Conservation (phyloP, 2,888 invertebrate genomes). For the Drosophila cognata region DNA sequence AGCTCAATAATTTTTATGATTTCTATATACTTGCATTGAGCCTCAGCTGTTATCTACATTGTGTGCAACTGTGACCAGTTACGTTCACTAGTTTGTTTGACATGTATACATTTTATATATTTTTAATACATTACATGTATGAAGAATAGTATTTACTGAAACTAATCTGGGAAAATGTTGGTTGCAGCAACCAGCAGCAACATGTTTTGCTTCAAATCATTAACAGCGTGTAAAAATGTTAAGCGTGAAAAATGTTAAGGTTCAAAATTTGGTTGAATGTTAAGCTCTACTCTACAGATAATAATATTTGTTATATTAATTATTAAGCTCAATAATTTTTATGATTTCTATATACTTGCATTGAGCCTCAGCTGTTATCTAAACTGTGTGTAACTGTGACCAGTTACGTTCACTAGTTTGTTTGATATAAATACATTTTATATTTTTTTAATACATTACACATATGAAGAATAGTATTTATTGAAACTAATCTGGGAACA, state of each 20-base stretch:
- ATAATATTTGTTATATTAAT: not conserved
- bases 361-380: not conserved
- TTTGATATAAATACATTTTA: not conserved
- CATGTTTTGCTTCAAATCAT: too few species aligned
- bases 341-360: not conserved
- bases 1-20: not conserved
- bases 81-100: not conserved
- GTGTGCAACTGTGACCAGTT: not conserved
- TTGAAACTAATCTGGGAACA: not conserved
- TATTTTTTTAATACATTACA: not conserved
- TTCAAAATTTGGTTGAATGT: too few species aligned
- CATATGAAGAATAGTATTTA: not conserved
- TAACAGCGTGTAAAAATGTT: too few species aligned
- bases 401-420: not conserved
- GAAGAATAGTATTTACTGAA: not conserved
- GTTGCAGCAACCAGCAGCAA: too few species aligned
- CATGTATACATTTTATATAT: not conserved
- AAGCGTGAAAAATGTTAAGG: too few species aligned
- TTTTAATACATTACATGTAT: too few species aligned
- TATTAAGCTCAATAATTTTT: not conserved
- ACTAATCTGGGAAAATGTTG: not conserved
- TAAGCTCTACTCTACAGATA: not conserved
- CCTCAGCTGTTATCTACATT: not conserved
- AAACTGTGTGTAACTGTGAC: not conserved
- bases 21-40: not conserved